Percentiles rank a stretch among this genome's conserved stretches.
These are phyloP conservation scores for Clupea harengus DNA, from an alignment of 2,113 vertebrate species.

Conservation along the genomic window DNA sequence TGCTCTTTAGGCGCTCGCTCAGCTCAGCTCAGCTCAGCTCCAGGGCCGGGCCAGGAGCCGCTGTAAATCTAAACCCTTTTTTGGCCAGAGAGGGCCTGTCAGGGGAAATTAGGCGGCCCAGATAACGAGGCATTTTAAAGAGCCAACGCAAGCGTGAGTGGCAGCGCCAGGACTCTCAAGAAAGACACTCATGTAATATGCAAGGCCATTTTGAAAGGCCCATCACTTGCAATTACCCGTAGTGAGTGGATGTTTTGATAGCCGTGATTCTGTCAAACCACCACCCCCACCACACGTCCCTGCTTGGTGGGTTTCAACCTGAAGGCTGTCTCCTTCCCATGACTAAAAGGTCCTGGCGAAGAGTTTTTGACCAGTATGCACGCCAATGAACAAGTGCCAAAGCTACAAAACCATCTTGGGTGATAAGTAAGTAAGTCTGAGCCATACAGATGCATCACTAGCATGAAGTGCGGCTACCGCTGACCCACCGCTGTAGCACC, in stretches of 20 bases:
- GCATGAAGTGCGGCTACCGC: neutral
- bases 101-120: slow-evolving; percentile 83
- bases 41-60: slow-evolving; percentile 82
- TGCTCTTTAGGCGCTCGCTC: slow-evolving; percentile 80
- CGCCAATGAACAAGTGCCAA: neutral
- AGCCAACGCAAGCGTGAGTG: slow-evolving; percentile 68
- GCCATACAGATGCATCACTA: neutral
- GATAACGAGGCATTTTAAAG: slow-evolving; percentile 78
- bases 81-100: slow-evolving; percentile 85
- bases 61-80: slow-evolving; percentile 74
- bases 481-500: neutral
- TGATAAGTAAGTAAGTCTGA: neutral
- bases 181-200: slow-evolving; percentile 83
- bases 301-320: neutral
- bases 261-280: slow-evolving; percentile 17
- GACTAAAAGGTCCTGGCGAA: neutral
- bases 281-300: slow-evolving; percentile 17
- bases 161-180: slow-evolving; percentile 73
- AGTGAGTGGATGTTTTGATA: slow-evolving; percentile 36
- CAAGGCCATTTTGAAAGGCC: slow-evolving; percentile 59
- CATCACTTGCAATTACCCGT: slow-evolving; percentile 42
- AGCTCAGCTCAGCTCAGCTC: slow-evolving; percentile 61
- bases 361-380: neutral
- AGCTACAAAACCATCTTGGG: neutral
- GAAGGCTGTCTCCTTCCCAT: neutral